Evolutionary conservation across 2,797 vertebrate species (phyloP).

Genomic region (Tragopan temminckii): DNA sequence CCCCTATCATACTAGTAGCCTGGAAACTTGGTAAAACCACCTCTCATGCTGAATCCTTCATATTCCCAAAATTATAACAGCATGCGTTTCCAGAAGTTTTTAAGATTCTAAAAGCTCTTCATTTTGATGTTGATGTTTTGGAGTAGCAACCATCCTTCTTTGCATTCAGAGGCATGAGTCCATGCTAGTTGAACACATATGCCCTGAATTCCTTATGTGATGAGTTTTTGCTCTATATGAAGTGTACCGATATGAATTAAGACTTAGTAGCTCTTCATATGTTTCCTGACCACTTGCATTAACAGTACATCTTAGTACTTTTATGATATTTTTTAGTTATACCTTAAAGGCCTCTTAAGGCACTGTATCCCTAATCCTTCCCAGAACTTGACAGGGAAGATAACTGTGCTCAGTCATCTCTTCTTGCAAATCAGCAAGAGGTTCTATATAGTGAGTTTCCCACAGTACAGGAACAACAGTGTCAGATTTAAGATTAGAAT

Average conservation of each 20-base stretch:
- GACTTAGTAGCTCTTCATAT: neutral
- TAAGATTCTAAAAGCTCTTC: neutral
- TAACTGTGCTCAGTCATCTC: neutral
- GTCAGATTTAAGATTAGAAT: neutral
- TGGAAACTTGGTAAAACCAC: neutral
- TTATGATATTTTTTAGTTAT: neutral
- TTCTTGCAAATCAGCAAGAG: neutral
- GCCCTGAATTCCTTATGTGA: neutral
- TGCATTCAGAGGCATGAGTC: neutral
- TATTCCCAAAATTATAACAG: neutral
- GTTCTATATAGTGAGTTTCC: neutral
- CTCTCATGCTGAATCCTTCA: neutral
- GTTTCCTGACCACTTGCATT: neutral
- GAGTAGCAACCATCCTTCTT: neutral
- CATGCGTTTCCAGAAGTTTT: neutral
- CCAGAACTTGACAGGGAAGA: neutral
- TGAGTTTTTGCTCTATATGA: neutral
- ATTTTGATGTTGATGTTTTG: neutral
- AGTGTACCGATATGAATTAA: neutral
- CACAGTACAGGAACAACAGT: neutral
- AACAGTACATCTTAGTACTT: neutral
- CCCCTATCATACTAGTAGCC: rapidly evolving
- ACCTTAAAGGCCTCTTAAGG: slow-evolving; percentile 17
- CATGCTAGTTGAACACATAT: neutral
- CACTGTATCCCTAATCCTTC: neutral